These are phyloP conservation scores for Dicyrtomina minuta DNA, from an alignment of 2,888 invertebrate species.

Conservation along the genomic window DNA sequence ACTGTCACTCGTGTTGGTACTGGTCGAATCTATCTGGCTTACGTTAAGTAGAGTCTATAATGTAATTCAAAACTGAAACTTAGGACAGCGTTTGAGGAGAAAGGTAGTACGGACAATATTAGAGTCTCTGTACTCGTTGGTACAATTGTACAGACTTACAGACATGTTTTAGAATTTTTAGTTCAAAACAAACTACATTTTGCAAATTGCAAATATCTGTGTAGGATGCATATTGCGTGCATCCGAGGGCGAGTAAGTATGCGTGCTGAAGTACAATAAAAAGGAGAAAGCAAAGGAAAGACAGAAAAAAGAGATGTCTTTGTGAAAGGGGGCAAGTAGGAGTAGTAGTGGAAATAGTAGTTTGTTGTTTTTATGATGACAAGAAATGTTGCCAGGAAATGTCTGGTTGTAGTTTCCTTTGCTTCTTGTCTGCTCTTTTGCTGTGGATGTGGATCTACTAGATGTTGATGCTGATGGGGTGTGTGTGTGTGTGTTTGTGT, in stretches of 20 bases:
- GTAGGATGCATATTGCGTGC: too few species aligned
- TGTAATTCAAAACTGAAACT: too few species aligned
- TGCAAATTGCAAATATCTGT: too few species aligned
- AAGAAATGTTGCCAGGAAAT: slow-evolving; percentile 14
- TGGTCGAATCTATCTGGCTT: too few species aligned
- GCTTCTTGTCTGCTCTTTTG: background rate
- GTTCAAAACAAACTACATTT: too few species aligned
- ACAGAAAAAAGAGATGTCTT: background rate
- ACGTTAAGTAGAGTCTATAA: too few species aligned
- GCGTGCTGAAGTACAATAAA: background rate
- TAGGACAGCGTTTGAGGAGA: too few species aligned
- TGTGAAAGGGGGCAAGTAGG: background rate
- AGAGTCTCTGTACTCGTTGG: background rate
- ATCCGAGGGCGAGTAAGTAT: background rate
- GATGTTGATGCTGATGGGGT: background rate
- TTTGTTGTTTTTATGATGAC: slow-evolving; percentile 3
- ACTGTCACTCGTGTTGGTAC: too few species aligned
- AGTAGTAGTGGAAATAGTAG: background rate
- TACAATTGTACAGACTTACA: background rate
- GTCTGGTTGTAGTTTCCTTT: background rate
- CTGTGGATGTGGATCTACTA: background rate
- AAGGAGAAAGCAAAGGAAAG: background rate
- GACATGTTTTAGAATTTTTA: background rate
- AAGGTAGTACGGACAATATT: background rate
- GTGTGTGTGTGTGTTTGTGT: too few species aligned